Evolutionary conservation across 2,113 vertebrate genomes (phyloP), one percentile per base, ranked within the genome.

Genomic region (Neogale vison): DNA sequence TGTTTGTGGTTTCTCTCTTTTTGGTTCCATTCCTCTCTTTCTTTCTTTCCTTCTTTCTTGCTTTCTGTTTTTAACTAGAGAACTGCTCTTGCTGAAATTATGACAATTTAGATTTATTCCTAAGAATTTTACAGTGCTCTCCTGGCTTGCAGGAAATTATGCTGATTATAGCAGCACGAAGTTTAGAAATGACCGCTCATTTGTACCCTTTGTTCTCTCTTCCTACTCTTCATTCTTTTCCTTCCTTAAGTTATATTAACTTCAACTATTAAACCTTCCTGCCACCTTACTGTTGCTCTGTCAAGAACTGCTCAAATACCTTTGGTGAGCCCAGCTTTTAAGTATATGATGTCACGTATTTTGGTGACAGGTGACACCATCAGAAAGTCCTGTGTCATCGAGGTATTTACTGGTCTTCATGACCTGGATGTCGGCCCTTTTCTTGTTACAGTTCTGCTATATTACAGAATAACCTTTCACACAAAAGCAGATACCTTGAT

Each of bases 31-130:
- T 79, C 63, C 80, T 21, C 72, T 86, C 74, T 86, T 72, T 36
- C 10, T 52, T 69, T 34, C 17, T 17, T 47, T 45, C 59, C 63
- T 9, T 23, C 26, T 63, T 18, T 83, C 10, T 21, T n/a, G 55
- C 63, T 42, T 42, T 34, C 50, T 29, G 13, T 21, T n/a, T 90
- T 80, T 50, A 95, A 94, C 94, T 97, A 90, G 82, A 96, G 89
- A 96, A 95, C 72, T 96, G 26, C 61, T 96, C 23, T 91, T 97
- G 61, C 79, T 88, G 61, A 94, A 88, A 98, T 97, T 92, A 97
- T 82, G 90, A 72, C 74, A 72, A 83, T 92, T 97, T 92, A 83
- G 76, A 97, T 77, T 77, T 20, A 79, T 95, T 96, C 67, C 90
- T 79, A 81, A 90, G 42, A 96, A 92, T 18, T 95, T 93, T 39